Percentiles rank a stretch among this genome's conserved stretches.
phyloP scores from a whole-genome alignment of 2,888 invertebrate species.

The Volucella inanis region DNA sequence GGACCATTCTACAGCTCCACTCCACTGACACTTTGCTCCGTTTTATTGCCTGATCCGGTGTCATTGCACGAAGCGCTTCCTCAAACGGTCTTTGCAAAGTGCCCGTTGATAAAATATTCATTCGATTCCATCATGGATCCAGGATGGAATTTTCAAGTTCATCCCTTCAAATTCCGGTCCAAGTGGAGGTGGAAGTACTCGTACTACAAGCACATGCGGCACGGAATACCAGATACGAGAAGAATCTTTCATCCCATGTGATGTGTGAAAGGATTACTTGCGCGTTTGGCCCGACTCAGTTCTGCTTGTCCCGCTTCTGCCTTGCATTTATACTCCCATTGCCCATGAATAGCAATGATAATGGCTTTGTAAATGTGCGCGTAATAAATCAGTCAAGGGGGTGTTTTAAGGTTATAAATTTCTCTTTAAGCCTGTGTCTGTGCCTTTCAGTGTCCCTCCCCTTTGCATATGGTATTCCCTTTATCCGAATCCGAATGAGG shows the following conservation, averaged over 20 bases:
- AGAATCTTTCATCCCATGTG: conserved; percentile 69
- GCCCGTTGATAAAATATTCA: conserved; percentile 78
- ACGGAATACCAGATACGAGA: not conserved
- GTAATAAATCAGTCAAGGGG: conserved; percentile 80
- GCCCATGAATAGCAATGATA: conserved; percentile 76
- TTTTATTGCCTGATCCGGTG: conserved; percentile 76
- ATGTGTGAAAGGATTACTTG: conserved; percentile 74
- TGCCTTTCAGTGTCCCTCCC: conserved; percentile 9
- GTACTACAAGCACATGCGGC: conserved; percentile 4
- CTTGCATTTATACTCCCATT: conserved; percentile 69
- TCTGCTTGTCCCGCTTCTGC: conserved; percentile 33
- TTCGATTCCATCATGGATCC: conserved; percentile 77
- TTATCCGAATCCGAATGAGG: conserved; percentile 46
- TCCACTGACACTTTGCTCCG: conserved; percentile 63
- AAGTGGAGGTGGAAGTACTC: conserved; percentile 2
- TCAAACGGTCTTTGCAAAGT: conserved; percentile 50
- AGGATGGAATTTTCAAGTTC: conserved; percentile 73
- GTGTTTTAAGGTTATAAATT: conserved; percentile 80
- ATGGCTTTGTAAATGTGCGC: conserved; percentile 79
- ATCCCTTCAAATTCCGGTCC: conserved; percentile 64
- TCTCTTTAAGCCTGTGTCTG: conserved; percentile 78
- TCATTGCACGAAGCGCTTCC: conserved; percentile 63
- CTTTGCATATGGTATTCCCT: conserved; percentile 65
- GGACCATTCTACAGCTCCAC: not conserved
- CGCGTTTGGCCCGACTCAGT: not conserved